These are phyloP conservation scores for Stichodactyla helianthus DNA, from an alignment of 64 coral and sea anemone genomes.

Conservation along the genomic window DNA sequence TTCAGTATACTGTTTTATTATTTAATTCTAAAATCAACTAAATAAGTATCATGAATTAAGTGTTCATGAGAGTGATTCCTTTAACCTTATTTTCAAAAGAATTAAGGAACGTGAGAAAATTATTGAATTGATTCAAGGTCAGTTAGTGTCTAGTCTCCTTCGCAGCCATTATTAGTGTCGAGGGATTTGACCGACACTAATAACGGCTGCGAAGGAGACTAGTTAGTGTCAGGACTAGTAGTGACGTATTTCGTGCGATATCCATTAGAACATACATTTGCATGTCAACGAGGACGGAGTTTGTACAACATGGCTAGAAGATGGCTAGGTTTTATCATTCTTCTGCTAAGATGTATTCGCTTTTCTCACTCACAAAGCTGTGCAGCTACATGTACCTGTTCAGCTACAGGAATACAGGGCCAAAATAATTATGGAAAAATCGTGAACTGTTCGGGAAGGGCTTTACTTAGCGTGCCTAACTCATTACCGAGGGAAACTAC, in stretches of 20 bases:
- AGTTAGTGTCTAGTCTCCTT: too few species aligned
- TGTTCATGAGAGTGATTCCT: too few species aligned
- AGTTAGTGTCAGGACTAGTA: not conserved
- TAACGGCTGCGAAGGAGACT: too few species aligned
- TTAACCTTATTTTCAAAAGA: too few species aligned
- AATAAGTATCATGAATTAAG: too few species aligned
- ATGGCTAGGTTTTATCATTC: not conserved
- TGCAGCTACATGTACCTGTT: not conserved
- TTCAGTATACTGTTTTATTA: too few species aligned
- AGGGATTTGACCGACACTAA: too few species aligned
- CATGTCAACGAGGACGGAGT: not conserved
- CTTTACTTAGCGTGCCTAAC: not conserved
- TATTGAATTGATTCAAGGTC: too few species aligned
- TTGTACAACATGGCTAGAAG: not conserved
- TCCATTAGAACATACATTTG: not conserved
- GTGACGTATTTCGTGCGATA: not conserved
- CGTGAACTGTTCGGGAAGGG: slow-evolving; percentile 6
- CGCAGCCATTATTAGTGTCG: too few species aligned
- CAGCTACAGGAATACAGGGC: not conserved
- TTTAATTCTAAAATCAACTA: too few species aligned
- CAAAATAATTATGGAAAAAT: not conserved
- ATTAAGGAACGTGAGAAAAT: too few species aligned
- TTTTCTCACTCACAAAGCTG: not conserved
- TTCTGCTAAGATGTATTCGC: not conserved
- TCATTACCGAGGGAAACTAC: slow-evolving; percentile 10